These are phyloP conservation scores for Eupleurogrammus muticus DNA, from an alignment of 2,797 vertebrate genomes.

Conservation along the genomic window DNA sequence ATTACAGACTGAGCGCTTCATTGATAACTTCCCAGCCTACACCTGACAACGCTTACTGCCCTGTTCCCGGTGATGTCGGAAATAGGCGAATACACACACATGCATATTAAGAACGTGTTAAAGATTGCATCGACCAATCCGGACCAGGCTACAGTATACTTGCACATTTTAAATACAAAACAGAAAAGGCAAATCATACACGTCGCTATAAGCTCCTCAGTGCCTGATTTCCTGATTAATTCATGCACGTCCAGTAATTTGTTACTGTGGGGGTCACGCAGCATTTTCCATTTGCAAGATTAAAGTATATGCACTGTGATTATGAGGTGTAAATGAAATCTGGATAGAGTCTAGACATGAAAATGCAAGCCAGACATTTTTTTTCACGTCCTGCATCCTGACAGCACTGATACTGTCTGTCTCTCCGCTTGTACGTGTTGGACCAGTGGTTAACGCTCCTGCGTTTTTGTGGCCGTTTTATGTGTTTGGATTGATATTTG, in stretches of 20 bases:
- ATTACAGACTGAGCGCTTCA: conserved; percentile 86
- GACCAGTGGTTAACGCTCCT: conserved; percentile 20
- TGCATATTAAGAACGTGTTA: not conserved
- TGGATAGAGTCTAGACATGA: conserved; percentile 21
- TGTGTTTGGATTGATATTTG: conserved; percentile 25
- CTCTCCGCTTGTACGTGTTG: not conserved
- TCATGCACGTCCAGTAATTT: conserved; percentile 22
- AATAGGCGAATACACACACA: conserved; percentile 50
- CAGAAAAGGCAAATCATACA: conserved; percentile 10
- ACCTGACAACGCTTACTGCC: conserved; percentile 80
- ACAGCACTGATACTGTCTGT: not conserved
- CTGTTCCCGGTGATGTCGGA: conserved; percentile 75
- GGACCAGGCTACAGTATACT: conserved; percentile 4
- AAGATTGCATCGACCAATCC: not conserved
- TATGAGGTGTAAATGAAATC: conserved; percentile 58
- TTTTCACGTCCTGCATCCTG: conserved; percentile 28
- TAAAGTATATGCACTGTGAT: conserved; percentile 28
- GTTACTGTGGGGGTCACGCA: conserved; percentile 28
- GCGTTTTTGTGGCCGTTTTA: conserved; percentile 6
- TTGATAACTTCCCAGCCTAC: conserved; percentile 86
- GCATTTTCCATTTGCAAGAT: conserved; percentile 38
- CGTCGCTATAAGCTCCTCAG: not conserved
- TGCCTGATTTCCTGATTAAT: conserved; percentile 27
- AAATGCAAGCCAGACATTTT: conserved; percentile 30
- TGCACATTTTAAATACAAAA: conserved; percentile 8